Conservation (phyloP, 2,888 invertebrate genomes). For the Hydropsyche betteni region DNA sequence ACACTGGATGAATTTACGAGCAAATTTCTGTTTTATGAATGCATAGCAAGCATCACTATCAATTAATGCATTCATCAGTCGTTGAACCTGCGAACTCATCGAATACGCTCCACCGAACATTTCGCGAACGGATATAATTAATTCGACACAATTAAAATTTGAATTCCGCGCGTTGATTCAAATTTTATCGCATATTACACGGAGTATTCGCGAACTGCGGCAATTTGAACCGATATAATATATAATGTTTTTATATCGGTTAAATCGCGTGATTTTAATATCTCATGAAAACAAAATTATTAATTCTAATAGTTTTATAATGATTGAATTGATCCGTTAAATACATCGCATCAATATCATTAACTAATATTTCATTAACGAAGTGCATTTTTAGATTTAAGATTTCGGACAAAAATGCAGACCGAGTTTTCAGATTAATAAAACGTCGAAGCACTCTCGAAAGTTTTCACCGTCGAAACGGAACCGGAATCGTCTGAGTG, state of each 20-base stretch:
- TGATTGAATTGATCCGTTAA: too few species aligned
- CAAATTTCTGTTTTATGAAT: slow-evolving; percentile 1
- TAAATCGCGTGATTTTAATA: too few species aligned
- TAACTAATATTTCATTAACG: too few species aligned
- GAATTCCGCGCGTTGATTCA: neutral
- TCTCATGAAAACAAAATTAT: too few species aligned
- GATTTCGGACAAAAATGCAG: too few species aligned
- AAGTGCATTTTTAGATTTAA: too few species aligned
- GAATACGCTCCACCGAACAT: neutral
- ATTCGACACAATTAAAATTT: slow-evolving; percentile 10
- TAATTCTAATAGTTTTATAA: too few species aligned
- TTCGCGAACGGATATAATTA: neutral
- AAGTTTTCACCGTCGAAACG: slow-evolving; percentile 42
- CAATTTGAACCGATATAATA: neutral
- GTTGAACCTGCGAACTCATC: neutral
- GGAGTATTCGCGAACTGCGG: neutral
- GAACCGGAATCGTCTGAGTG: slow-evolving; percentile 41
- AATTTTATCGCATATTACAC: neutral
- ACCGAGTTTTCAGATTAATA: too few species aligned
- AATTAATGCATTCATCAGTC: neutral
- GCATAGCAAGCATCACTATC: neutral
- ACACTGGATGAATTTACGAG: slow-evolving; percentile 15
- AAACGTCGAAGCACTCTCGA: neutral
- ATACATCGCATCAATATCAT: too few species aligned
- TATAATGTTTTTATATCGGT: neutral